phyloP scores from a whole-genome alignment of 2,113 vertebrate genomes.

The Sturnira hondurensis region DNA sequence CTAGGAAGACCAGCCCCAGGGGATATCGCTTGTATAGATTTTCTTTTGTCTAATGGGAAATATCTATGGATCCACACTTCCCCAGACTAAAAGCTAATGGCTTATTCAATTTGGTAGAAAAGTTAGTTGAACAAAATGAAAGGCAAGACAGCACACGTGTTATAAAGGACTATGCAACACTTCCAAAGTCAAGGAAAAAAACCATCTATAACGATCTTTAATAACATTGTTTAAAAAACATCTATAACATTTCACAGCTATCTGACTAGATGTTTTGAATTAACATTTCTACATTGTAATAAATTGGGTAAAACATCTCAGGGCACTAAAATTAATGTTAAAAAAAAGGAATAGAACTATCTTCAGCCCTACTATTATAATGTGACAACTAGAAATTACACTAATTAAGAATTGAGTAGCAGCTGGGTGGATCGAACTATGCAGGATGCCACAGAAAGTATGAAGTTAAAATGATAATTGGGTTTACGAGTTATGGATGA shows the following conservation, averaged over 20 bases:
- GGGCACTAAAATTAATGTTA: conserved; percentile 20
- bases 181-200: neutral
- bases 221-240: neutral
- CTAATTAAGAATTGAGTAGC: neutral
- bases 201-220: neutral
- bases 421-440: neutral
- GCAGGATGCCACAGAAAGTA: neutral
- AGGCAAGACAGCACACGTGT: conserved; percentile 27
- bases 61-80: conserved; percentile 66
- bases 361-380: neutral
- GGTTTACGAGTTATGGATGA: neutral
- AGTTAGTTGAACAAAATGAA: conserved; percentile 58
- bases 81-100: conserved; percentile 74
- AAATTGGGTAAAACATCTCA: neutral
- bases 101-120: conserved; percentile 66
- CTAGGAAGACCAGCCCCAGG: conserved; percentile 39
- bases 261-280: conserved; percentile 9
- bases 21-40: conserved; percentile 53
- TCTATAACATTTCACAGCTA: neutral
- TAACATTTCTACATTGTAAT: neutral
- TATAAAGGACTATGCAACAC: conserved; percentile 16
- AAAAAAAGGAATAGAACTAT: neutral
- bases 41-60: conserved; percentile 66
- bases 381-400: neutral
- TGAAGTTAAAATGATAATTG: neutral